These are phyloP conservation scores for Seira ritae DNA, from an alignment of 2,888 invertebrate species.

Conservation along the genomic window DNA sequence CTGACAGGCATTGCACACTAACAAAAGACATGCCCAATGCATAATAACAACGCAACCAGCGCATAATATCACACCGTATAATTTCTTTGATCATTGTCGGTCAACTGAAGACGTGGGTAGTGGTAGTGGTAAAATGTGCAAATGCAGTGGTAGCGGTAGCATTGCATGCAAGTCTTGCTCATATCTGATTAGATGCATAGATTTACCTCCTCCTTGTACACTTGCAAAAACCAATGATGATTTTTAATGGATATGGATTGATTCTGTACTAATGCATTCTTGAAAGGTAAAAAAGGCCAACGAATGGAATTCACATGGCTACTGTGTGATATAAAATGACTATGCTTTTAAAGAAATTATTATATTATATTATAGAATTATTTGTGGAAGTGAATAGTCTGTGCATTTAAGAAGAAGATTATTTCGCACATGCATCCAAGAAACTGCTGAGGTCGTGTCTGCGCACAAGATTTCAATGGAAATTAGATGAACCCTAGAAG, in stretches of 20 bases:
- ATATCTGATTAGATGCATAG: not conserved
- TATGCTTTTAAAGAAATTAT: constrained; percentile 12
- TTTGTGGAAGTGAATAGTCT: constrained; percentile 27
- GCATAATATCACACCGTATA: not conserved
- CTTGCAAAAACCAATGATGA: not conserved
- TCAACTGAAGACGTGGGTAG: not conserved
- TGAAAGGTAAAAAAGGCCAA: constrained; percentile 31
- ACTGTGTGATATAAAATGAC: constrained; percentile 3
- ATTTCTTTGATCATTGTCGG: constrained; percentile 14
- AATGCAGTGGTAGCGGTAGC: not conserved
- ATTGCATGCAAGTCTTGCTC: not conserved
- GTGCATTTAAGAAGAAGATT: constrained; percentile 1
- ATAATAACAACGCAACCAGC: constrained; percentile 30
- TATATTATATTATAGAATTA: not conserved
- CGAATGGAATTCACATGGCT: constrained; percentile 25
- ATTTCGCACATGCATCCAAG: not conserved
- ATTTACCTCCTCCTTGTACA: not conserved
- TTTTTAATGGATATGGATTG: constrained; percentile 29
- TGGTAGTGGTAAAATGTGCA: no score
- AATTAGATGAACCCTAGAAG: not conserved
- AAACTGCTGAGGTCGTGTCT: constrained; percentile 19
- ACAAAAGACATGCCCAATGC: constrained; percentile 2
- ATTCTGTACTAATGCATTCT: constrained; percentile 32
- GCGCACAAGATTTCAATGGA: constrained; percentile 26
- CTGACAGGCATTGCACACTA: constrained; percentile 28